A percentile compares a stretch with the other conserved stretches of the same genome.
phyloP scores from a whole-genome alignment of 1,140 invertebrate genomes.

The Euschistus heros region DNA sequence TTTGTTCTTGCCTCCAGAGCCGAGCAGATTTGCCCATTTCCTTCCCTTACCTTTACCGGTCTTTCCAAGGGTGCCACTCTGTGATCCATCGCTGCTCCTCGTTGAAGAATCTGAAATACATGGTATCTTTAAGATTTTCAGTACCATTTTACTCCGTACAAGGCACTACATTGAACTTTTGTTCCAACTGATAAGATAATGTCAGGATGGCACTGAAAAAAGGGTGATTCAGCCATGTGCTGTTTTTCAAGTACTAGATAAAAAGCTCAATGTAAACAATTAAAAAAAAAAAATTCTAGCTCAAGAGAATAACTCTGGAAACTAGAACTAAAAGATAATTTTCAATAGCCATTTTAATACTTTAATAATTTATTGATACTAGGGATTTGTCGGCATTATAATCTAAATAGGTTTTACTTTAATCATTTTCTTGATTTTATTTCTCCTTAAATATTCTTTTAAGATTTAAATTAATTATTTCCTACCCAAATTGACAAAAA shows the following conservation, averaged over 20 bases:
- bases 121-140: not conserved
- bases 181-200: not conserved
- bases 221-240: conserved; percentile 10
- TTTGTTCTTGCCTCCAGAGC: conserved; percentile 30
- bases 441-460: too few species aligned
- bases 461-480: too few species aligned
- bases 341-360: too few species aligned
- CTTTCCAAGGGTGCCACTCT: conserved; percentile 28
- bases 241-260: not conserved
- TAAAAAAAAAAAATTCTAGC: not conserved
- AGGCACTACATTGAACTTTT: not conserved
- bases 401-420: too few species aligned
- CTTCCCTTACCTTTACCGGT: conserved; percentile 29
- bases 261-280: not conserved
- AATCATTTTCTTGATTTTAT: too few species aligned
- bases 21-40: conserved; percentile 32
- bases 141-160: not conserved
- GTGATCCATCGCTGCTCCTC: conserved; percentile 27
- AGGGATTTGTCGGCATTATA: too few species aligned
- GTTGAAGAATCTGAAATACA: conserved; percentile 29
- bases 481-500: too few species aligned
- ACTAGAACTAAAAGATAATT: too few species aligned
- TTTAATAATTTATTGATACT: too few species aligned
- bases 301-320: too few species aligned
- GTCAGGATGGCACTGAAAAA: not conserved